A percentile compares a stretch with the other conserved stretches of the same genome.
Conservation (phyloP, 2,888 invertebrate genomes). For the Metalampra italica region DNA sequence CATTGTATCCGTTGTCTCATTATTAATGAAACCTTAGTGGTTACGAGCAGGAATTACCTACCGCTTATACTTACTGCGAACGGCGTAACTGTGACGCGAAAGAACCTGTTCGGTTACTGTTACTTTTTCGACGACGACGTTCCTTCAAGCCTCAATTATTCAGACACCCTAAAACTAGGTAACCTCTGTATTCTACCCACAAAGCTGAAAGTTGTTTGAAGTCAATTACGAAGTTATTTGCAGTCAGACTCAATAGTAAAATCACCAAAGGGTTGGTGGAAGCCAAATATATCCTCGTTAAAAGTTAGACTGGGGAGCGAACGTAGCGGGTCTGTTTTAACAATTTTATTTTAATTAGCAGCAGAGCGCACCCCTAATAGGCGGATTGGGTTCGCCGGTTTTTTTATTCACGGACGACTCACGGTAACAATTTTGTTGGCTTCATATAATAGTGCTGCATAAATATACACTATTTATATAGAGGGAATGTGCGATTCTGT, state of each 20-base stretch:
- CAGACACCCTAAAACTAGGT: constrained; percentile 27
- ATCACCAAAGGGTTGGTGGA: constrained; percentile 75
- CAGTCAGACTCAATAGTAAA: constrained; percentile 73
- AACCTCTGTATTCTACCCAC: constrained; percentile 50
- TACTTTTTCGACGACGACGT: no score
- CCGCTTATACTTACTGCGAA: no score
- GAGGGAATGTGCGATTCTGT: no score
- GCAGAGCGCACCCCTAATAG: constrained; percentile 58
- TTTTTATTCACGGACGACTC: constrained; percentile 24
- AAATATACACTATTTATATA: not conserved
- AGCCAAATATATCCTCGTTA: constrained; percentile 78
- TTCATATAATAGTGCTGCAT: not conserved
- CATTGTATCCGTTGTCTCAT: no score
- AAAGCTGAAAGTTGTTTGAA: constrained; percentile 69
- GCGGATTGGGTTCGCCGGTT: constrained; percentile 57
- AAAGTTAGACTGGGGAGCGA: constrained; percentile 67
- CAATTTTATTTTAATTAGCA: constrained; percentile 78
- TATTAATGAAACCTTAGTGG: no score
- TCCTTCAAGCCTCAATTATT: constrained; percentile 3
- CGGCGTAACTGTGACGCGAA: no score
- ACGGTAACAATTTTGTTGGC: constrained; percentile 8
- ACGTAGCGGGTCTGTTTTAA: constrained; percentile 62
- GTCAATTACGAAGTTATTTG: constrained; percentile 76
- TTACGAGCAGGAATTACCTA: no score
- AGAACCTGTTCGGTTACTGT: no score